A percentile compares a stretch with the other conserved stretches of the same genome.
Evolutionary conservation across 92 coral and sea anemone species (phyloP).

Genomic region (Phenganax marumi): DNA sequence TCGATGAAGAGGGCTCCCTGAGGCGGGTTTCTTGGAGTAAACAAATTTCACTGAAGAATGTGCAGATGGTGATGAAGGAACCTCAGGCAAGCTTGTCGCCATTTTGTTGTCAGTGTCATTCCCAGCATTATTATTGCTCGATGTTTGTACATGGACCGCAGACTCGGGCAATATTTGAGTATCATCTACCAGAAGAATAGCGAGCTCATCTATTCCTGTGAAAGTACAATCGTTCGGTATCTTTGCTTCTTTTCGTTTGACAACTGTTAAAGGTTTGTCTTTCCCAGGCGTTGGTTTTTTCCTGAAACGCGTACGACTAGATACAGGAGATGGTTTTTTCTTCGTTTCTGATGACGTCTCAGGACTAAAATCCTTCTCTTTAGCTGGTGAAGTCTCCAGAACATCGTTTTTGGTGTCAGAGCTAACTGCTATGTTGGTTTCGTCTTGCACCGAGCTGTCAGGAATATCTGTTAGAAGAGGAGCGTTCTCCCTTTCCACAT

Average conservation of each 20-base stretch:
- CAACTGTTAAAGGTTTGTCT: background rate
- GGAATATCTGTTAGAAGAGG: background rate
- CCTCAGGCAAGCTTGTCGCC: slow-evolving; percentile 40
- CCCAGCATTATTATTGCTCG: background rate
- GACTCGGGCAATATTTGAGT: slow-evolving; percentile 27
- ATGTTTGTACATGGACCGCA: slow-evolving; percentile 12
- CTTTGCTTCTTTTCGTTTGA: slow-evolving; percentile 3
- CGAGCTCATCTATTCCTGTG: slow-evolving; percentile 28
- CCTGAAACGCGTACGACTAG: slow-evolving; percentile 41
- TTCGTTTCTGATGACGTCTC: slow-evolving; percentile 4
- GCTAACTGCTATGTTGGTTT: slow-evolving; percentile 30
- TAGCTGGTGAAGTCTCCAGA: background rate
- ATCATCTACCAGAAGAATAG: slow-evolving; percentile 24
- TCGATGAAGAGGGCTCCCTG: slow-evolving; percentile 75
- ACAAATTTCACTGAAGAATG: slow-evolving; percentile 69
- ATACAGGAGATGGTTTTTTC: slow-evolving; percentile 16
- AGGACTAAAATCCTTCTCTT: slow-evolving; percentile 15
- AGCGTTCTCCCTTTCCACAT: background rate
- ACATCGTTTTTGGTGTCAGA: slow-evolving; percentile 72
- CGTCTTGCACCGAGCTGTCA: background rate
- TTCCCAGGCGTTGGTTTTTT: slow-evolving; percentile 25
- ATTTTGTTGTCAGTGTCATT: slow-evolving; percentile 32
- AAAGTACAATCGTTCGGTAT: background rate
- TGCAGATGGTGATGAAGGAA: slow-evolving; percentile 78
- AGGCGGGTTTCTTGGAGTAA: slow-evolving; percentile 62